These are phyloP conservation scores for Bombyx mandarina DNA, from an alignment of 1,140 invertebrate species.

Conservation along the genomic window DNA sequence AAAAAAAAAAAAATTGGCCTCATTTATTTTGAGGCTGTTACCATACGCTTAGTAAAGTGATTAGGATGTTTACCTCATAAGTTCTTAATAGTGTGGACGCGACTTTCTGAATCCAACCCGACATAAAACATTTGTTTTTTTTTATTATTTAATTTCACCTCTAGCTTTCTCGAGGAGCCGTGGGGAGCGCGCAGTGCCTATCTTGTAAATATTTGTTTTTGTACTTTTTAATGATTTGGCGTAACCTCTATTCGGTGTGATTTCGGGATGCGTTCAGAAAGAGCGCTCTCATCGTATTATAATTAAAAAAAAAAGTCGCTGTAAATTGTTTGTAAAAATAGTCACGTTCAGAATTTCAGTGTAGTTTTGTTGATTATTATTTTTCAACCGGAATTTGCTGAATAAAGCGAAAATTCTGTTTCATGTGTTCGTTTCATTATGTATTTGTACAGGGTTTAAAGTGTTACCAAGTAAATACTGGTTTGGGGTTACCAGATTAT, in stretches of 20 bases:
- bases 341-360: constrained; percentile 64
- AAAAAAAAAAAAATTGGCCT: constrained; percentile 62
- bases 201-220: constrained; percentile 49
- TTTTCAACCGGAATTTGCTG: constrained; percentile 65
- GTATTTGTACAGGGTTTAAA: neutral
- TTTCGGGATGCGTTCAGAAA: neutral
- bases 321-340: constrained; percentile 70
- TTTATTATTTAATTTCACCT: neutral
- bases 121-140: neutral
- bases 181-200: constrained; percentile 23
- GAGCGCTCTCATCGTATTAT: constrained; percentile 11
- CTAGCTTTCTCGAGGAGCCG: no score
- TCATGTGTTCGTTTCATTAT: constrained; percentile 50
- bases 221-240: constrained; percentile 20
- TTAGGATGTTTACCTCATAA: constrained; percentile 65
- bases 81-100: constrained; percentile 23
- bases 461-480: no score
- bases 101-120: constrained; percentile 3
- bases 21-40: constrained; percentile 52
- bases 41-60: constrained; percentile 67
- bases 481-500: no score
- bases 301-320: constrained; percentile 36
- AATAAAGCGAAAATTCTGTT: constrained; percentile 68
- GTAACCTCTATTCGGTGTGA: constrained; percentile 1
- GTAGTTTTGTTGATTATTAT: constrained; percentile 68